Evolutionary conservation across 2,888 invertebrate species (phyloP).

Genomic region (Campaea margaritaria): DNA sequence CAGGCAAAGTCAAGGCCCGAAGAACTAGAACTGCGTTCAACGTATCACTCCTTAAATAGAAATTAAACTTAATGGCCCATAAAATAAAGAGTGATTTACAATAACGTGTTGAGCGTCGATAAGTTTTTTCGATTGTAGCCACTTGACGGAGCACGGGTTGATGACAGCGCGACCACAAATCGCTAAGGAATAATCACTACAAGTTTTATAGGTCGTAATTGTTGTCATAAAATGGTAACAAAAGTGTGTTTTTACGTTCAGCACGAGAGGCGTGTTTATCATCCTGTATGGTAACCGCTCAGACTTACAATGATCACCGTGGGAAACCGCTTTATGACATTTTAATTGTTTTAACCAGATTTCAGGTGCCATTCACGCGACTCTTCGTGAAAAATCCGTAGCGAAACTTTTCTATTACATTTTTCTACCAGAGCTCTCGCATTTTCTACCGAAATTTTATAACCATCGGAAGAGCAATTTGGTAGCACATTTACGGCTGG

Average conservation of each 20-base stretch:
- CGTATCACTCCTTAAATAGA: constrained; percentile 39
- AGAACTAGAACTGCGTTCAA: constrained; percentile 36
- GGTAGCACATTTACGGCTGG: constrained; percentile 18
- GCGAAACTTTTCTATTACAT: constrained; percentile 46
- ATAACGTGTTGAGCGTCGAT: constrained; percentile 44
- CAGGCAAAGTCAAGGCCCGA: constrained; percentile 67
- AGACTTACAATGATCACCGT: constrained; percentile 72
- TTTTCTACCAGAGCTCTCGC: not conserved
- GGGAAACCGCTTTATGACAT: constrained; percentile 74
- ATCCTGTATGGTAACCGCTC: constrained; percentile 72
- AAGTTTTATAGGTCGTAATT: constrained; percentile 84
- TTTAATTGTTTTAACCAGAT: constrained; percentile 74
- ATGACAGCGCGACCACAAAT: constrained; percentile 80
- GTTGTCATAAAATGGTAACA: constrained; percentile 85
- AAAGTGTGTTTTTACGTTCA: constrained; percentile 82
- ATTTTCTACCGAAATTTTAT: constrained; percentile 24
- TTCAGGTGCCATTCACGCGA: constrained; percentile 56
- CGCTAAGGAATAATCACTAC: constrained; percentile 81
- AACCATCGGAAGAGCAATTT: not conserved
- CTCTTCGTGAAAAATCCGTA: constrained; percentile 56
- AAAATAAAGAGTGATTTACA: constrained; percentile 59
- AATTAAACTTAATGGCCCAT: constrained; percentile 50
- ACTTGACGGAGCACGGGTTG: constrained; percentile 58
- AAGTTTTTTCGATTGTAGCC: constrained; percentile 59
- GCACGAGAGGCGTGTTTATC: constrained; percentile 81